Percentiles rank a stretch among this genome's conserved stretches.
These are phyloP conservation scores for Thunnus maccoyii DNA, from an alignment of 2,113 vertebrate genomes.

Conservation along the genomic window DNA sequence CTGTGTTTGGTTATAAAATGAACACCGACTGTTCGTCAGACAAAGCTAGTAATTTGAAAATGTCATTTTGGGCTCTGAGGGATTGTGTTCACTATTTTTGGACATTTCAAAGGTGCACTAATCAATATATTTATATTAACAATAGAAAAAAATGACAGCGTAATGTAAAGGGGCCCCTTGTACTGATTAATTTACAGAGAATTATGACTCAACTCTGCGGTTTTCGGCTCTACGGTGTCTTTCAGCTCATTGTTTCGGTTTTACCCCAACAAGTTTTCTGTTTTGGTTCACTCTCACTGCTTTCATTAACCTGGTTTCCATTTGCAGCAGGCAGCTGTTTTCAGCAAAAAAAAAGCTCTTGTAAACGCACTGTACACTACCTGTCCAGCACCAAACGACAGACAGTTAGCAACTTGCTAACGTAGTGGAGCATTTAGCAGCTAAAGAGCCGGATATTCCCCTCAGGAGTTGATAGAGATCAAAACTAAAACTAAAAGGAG, in stretches of 20 bases:
- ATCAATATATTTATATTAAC: neutral
- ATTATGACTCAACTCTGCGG: neutral
- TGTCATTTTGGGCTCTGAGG: neutral
- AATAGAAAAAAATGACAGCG: neutral
- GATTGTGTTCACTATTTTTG: neutral
- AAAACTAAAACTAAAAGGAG: neutral
- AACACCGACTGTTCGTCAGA: neutral
- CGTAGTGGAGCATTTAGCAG: neutral
- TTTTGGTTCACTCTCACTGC: too few relatives aligned
- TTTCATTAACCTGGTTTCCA: neutral
- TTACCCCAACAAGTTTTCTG: too few relatives aligned
- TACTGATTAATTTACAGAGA: neutral
- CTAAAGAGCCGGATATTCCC: neutral
- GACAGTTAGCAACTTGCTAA: neutral
- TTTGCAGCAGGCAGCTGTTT: neutral
- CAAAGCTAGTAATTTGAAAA: neutral
- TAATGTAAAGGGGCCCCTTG: neutral
- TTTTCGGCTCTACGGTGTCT: neutral
- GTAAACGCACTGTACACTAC: neutral
- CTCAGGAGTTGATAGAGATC: neutral
- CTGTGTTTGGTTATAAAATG: neutral
- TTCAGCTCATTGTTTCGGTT: constrained; percentile 6
- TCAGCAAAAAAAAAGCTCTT: neutral
- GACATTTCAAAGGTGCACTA: constrained; percentile 1
- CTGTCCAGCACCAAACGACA: neutral